Conservation (phyloP, 1,140 invertebrate species). For the Drosophila persimilis region DNA sequence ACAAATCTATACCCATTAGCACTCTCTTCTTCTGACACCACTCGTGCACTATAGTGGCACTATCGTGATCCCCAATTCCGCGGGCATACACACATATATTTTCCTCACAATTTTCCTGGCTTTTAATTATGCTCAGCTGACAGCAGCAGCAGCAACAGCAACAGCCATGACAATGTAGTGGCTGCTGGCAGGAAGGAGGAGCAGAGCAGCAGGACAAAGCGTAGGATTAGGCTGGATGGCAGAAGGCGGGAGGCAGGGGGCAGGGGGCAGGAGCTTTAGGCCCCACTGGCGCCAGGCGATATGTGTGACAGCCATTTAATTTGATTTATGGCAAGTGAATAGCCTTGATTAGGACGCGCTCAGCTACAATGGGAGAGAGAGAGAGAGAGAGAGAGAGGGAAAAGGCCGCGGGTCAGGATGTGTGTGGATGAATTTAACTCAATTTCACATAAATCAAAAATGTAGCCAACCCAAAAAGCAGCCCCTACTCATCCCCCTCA, state of each 20-base stretch:
- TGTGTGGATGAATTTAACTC: conserved; percentile 69
- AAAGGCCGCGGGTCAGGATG: conserved; percentile 33
- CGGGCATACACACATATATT: conserved; percentile 7
- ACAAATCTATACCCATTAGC: not conserved
- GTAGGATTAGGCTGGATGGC: conserved; percentile 28
- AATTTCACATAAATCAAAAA: conserved; percentile 81
- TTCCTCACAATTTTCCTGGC: conserved; percentile 36
- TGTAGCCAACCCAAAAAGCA: conserved; percentile 53
- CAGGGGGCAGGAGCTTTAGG: conserved; percentile 26
- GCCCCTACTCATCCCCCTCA: not conserved
- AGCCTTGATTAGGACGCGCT: conserved; percentile 74
- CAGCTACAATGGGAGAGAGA: conserved; percentile 41
- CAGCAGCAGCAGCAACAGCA: conserved; percentile 43
- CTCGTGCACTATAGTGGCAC: not conserved
- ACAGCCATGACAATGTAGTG: conserved; percentile 17
- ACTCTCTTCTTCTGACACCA: not conserved
- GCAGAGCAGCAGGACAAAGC: conserved; percentile 22
- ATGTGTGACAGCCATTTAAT: conserved; percentile 80
- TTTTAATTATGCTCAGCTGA: conserved; percentile 74
- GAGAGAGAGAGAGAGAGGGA: conserved; percentile 22
- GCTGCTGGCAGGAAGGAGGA: not conserved
- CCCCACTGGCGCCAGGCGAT: conserved; percentile 65
- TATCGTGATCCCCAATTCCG: not conserved
- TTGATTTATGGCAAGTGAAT: conserved; percentile 81
- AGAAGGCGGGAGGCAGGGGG: too few relatives aligned